phyloP scores from a whole-genome alignment of 2,888 invertebrate genomes.

The Carabus problematicus region DNA sequence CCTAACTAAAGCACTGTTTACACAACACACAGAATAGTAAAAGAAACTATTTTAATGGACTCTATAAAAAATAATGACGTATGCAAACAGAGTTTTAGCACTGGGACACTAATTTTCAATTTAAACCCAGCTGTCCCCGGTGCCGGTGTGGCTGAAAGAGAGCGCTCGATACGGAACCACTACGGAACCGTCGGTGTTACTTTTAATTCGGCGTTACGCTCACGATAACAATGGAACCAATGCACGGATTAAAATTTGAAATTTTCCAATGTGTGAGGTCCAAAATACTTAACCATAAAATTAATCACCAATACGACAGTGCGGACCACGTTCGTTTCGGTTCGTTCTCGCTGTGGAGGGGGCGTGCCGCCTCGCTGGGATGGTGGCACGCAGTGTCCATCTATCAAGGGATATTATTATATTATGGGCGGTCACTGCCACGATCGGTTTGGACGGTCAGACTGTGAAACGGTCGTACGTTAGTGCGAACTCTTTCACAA shows the following conservation, averaged over 20 bases:
- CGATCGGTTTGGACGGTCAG: conserved; percentile 46
- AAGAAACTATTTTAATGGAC: conserved; percentile 34
- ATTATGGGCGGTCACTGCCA: conserved; percentile 45
- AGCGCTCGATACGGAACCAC: not conserved
- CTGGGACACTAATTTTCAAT: conserved; percentile 31
- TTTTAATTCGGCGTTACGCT: conserved; percentile 27
- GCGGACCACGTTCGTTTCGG: conserved; percentile 21
- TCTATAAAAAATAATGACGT: conserved; percentile 27
- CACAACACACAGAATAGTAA: not conserved
- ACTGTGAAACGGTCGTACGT: conserved; percentile 49
- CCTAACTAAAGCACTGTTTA: too few species aligned
- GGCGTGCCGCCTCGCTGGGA: conserved; percentile 9
- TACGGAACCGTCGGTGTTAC: too few species aligned
- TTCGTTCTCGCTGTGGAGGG: not conserved
- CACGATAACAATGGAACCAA: conserved; percentile 25
- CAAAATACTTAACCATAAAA: conserved; percentile 42
- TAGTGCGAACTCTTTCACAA: too few species aligned
- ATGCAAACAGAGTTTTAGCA: conserved; percentile 29
- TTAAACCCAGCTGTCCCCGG: conserved; percentile 30
- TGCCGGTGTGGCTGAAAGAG: too few species aligned
- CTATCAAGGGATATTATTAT: conserved; percentile 43
- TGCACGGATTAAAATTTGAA: conserved; percentile 40
- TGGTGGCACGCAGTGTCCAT: conserved; percentile 33
- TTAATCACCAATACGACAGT: not conserved
- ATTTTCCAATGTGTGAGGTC: conserved; percentile 42